phyloP scores from a whole-genome alignment of 1,140 invertebrate species.

The Heliothis virescens region DNA sequence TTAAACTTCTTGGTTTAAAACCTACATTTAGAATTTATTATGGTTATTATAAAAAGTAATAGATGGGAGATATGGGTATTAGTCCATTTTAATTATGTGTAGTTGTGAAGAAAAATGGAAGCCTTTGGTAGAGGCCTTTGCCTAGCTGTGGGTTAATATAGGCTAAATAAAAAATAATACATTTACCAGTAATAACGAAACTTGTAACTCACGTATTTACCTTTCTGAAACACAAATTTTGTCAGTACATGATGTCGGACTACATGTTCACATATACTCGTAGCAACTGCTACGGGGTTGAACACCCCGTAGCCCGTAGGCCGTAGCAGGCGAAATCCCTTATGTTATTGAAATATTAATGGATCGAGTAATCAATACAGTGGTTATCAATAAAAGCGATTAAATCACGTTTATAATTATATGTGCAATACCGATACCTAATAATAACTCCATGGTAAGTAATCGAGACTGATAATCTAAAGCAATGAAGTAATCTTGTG shows the following conservation, averaged over 20 bases:
- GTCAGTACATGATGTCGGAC: neutral
- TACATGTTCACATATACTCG: neutral
- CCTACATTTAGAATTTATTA: too few relatives aligned
- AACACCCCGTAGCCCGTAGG: neutral
- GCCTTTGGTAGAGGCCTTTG: too few relatives aligned
- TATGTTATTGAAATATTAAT: neutral
- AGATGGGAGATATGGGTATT: too few relatives aligned
- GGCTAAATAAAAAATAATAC: neutral
- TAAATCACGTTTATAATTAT: neutral
- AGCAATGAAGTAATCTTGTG: conserved; percentile 16
- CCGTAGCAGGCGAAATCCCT: neutral
- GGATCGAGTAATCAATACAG: neutral
- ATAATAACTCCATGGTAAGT: neutral
- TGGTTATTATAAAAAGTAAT: too few relatives aligned
- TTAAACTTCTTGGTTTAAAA: too few relatives aligned
- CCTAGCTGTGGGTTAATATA: neutral
- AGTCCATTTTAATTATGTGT: too few relatives aligned
- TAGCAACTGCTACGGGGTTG: neutral
- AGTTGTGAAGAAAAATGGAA: too few relatives aligned
- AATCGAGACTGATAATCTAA: conserved; percentile 14
- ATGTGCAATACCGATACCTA: conserved; percentile 7
- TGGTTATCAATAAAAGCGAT: neutral
- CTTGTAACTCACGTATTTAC: too few relatives aligned
- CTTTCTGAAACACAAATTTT: neutral
- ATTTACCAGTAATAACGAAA: too few relatives aligned